Evolutionary conservation across 1,140 invertebrate genomes (phyloP).

Genomic region (honey bee (Apis mellifera)): Amel_HAv3.1 CM009936.2:10806001-10806500

Average conservation of each 20-base stretch:
- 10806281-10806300: conserved; percentile 11
- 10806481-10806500: not conserved
- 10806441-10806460: not conserved
- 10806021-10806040: not conserved
- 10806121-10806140: conserved; percentile 22
- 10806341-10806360: not conserved
- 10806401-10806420: not conserved
- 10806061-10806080: not conserved
- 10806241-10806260: too few relatives aligned
- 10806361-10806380: not conserved
- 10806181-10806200: conserved; percentile 29
- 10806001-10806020: too few relatives aligned
- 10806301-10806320: conserved; percentile 15
- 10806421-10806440: not conserved
- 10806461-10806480: not conserved
- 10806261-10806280: too few relatives aligned
- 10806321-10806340: not conserved
- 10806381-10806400: not conserved
- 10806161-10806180: conserved; percentile 26
- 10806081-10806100: not conserved
- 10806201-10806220: not conserved
- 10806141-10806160: not conserved
- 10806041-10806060: not conserved
- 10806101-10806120: conserved; percentile 3
- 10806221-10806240: too few relatives aligned